Evolutionary conservation across 2,888 invertebrate species (phyloP), one percentile per base, ranked within the genome.

Genomic region (Eugnorisma glareosa): DNA sequence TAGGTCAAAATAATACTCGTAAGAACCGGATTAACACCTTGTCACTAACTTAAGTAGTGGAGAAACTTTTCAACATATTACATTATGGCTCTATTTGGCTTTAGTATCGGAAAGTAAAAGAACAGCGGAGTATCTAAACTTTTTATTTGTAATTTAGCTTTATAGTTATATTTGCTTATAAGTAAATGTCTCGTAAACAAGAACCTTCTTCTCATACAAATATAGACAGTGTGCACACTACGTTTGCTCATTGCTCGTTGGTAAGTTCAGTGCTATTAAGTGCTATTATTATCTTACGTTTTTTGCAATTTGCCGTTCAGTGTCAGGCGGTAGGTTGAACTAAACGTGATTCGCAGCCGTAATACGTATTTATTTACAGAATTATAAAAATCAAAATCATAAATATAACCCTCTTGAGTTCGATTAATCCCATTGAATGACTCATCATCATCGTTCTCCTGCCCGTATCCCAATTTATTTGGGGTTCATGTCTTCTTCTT

Each of bases 1-100:
- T 87, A 71, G 88, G 83, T 83, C 81, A 88, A 71, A 77, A 88
- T 84, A 83, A 78, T 78, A 80, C 81, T 81, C 75, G 70, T 75
- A 84, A 79, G 77, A 77, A 72, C 69, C 54, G 84, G 86, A 86
- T 86, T 86, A 86, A 70, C 79, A 74, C 79, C 75, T 87, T 77
- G 81, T 75, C 83, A 80, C 76, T 73, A 81, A 83, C 76, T 75
- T 80, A 82, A 84, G 75, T 74, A 85, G 78, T 37, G 48, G 45
- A 31, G 11, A n/a, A 85, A 87, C 68, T 84, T 87, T 71, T 54
- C 48, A 83, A 85, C 45, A 74, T 70, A 59, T 77, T 83, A 77
- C 67, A 67, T 83, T 82, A 75, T 69, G 63, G 51, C 54, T 73
- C 71, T 79, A 82, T 86, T 79, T 84, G 79, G 61, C 54, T 64